phyloP scores from a whole-genome alignment of 1,140 invertebrate genomes.

The Chironomus tepperi region DNA sequence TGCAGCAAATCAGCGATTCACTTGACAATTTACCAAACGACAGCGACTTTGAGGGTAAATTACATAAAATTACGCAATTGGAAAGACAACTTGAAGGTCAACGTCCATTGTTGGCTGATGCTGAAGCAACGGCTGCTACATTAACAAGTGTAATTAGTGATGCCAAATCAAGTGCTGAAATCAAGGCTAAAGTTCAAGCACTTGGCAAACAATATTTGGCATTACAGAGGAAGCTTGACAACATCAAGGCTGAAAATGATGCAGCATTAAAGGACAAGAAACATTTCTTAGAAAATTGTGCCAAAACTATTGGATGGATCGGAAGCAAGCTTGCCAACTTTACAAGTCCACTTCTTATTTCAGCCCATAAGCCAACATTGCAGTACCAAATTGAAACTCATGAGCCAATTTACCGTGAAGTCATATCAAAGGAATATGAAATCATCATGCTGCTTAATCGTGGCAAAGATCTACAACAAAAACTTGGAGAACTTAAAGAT shows the following conservation, averaged over 20 bases:
- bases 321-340: slow-evolving; percentile 65
- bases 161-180: slow-evolving; percentile 78
- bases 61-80: slow-evolving; percentile 74
- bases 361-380: slow-evolving; percentile 72
- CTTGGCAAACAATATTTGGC: slow-evolving; percentile 76
- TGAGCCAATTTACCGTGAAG: slow-evolving; percentile 80
- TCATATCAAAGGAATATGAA: slow-evolving; percentile 84
- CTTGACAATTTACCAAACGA: slow-evolving; percentile 71
- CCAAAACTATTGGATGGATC: slow-evolving; percentile 81
- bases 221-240: slow-evolving; percentile 80
- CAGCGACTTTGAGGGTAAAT: slow-evolving; percentile 77
- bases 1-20: slow-evolving; percentile 80
- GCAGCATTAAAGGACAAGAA: slow-evolving; percentile 71
- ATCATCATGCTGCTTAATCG: slow-evolving; percentile 90
- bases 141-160: slow-evolving; percentile 82
- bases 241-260: slow-evolving; percentile 83
- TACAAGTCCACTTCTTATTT: slow-evolving; percentile 69
- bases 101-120: slow-evolving; percentile 74
- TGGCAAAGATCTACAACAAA: slow-evolving; percentile 64
- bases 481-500: slow-evolving; percentile 51
- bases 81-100: slow-evolving; percentile 82
- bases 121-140: slow-evolving; percentile 76
- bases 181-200: slow-evolving; percentile 75
- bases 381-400: slow-evolving; percentile 80
- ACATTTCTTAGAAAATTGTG: slow-evolving; percentile 77